phyloP scores from a whole-genome alignment of 64 coral and sea anemone species.

The Exaiptasia diaphana region DNA sequence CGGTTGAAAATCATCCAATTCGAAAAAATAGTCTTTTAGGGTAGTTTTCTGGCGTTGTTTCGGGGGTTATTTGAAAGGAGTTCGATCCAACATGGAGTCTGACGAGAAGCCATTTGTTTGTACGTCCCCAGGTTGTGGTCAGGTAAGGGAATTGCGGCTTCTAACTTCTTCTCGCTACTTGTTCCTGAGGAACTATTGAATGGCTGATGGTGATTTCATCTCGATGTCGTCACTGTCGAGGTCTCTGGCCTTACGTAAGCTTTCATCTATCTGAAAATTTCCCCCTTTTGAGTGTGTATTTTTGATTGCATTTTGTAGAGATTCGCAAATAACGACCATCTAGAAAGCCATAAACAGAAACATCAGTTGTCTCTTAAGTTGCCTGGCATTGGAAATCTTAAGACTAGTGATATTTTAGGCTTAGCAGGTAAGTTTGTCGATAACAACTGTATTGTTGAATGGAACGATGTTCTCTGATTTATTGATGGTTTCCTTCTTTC shows the following conservation, averaged over 20 bases:
- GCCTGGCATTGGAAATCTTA: constrained; percentile 18
- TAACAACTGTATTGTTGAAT: background rate
- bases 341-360: constrained; percentile 90
- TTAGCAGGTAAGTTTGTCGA: constrained; percentile 53
- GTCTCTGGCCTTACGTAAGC: constrained; percentile 85
- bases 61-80: constrained; percentile 22
- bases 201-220: constrained; percentile 83
- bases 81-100: constrained; percentile 76
- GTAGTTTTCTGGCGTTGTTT: background rate
- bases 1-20: background rate
- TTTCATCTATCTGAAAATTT: constrained; percentile 75
- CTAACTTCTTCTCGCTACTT: constrained; percentile 16
- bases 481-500: no score
- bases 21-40: background rate
- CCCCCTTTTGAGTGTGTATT: constrained; percentile 27
- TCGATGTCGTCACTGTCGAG: constrained; percentile 86
- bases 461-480: no score
- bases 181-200: constrained; percentile 56
- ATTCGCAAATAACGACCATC: constrained; percentile 97
- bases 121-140: constrained; percentile 79
- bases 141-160: constrained; percentile 69
- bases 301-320: constrained; percentile 52
- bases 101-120: constrained; percentile 94
- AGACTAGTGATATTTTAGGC: constrained; percentile 44
- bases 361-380: constrained; percentile 87